Conservation (phyloP, 2,888 invertebrate genomes). For the Drosophila peninsularis region DNA sequence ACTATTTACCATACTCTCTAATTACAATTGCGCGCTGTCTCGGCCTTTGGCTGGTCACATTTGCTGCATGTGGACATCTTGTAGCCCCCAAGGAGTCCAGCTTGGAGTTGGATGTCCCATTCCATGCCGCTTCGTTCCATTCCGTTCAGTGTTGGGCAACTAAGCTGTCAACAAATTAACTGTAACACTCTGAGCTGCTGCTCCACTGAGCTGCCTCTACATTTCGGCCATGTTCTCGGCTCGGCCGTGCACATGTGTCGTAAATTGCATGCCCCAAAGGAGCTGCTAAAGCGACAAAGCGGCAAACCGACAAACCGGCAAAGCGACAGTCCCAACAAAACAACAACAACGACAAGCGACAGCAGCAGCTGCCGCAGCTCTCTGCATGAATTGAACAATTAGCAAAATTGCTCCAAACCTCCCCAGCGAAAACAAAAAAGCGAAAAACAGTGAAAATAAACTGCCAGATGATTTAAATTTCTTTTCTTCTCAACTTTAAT, state of each 20-base stretch:
- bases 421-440: background rate
- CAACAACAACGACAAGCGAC: conserved; percentile 13
- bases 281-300: conserved; percentile 47
- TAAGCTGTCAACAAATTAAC: conserved; percentile 79
- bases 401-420: conserved; percentile 48
- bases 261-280: conserved; percentile 72
- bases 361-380: conserved; percentile 29
- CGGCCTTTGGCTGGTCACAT: conserved; percentile 42
- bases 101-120: background rate
- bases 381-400: conserved; percentile 67
- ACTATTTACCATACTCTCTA: conserved; percentile 59
- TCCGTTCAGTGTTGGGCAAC: conserved; percentile 44
- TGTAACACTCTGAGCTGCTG: conserved; percentile 60
- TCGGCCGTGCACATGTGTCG: conserved; percentile 61
- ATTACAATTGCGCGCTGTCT: conserved; percentile 65
- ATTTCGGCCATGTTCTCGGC: conserved; percentile 51
- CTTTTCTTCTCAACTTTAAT: conserved; percentile 12
- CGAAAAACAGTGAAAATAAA: conserved; percentile 11
- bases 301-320: conserved; percentile 24
- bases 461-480: conserved; percentile 32
- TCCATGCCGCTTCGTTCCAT: conserved; percentile 11
- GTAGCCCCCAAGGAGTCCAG: conserved; percentile 62
- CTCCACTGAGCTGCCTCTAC: conserved; percentile 20
- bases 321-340: conserved; percentile 12
- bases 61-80: conserved; percentile 54